phyloP scores from a whole-genome alignment of 2,113 vertebrate genomes.

The Centropristis striata region DNA sequence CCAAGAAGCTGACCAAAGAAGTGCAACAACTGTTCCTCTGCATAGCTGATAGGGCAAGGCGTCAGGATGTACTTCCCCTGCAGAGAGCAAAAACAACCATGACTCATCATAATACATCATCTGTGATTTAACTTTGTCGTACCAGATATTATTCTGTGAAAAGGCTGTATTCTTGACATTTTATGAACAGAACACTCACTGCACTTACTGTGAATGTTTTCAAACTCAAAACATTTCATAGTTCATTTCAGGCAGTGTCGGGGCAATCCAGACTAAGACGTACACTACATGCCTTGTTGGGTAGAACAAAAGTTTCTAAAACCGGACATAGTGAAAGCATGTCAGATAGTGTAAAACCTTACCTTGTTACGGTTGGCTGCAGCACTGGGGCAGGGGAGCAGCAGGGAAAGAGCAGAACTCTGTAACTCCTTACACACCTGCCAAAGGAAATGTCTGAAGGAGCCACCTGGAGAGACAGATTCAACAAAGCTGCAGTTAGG shows the following conservation, averaged over 20 bases:
- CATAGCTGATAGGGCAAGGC: conserved; percentile 93
- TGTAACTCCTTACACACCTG: conserved; percentile 98
- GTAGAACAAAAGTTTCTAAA: conserved; percentile 1
- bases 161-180: not conserved
- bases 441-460: conserved; percentile 99
- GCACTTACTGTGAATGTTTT: not conserved
- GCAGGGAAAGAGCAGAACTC: conserved; percentile 94
- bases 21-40: conserved; percentile 96
- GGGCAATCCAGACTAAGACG: not conserved
- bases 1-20: conserved; percentile 97
- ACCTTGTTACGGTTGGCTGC: conserved; percentile 98
- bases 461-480: conserved; percentile 89
- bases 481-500: conserved; percentile 27
- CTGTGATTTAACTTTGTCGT: not conserved
- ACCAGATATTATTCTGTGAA: not conserved
- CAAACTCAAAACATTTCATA: not conserved
- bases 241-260: not conserved
- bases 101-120: not conserved
- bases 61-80: conserved; percentile 97
- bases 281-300: not conserved
- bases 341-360: not conserved
- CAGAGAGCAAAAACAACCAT: conserved; percentile 5
- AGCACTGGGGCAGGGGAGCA: conserved; percentile 95
- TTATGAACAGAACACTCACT: not conserved
- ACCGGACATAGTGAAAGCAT: not conserved